These are phyloP conservation scores for Subanguina moxae DNA, from an alignment of 1,140 invertebrate species.

Conservation along the genomic window DNA sequence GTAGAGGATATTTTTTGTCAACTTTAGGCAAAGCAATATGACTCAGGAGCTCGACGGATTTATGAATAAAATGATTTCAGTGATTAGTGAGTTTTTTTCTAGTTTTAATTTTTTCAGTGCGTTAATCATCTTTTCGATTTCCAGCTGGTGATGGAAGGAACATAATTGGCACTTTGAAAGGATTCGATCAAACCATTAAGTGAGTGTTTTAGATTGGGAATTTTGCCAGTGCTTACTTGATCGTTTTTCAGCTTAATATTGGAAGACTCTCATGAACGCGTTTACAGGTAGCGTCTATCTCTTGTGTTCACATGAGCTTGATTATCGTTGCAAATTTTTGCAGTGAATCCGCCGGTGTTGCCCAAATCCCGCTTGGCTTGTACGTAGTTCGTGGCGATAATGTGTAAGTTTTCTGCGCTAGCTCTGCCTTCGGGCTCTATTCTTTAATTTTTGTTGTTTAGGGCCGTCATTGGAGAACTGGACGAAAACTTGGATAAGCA, in stretches of 20 bases:
- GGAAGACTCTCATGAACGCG: slow-evolving; percentile 92
- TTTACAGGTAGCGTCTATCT: slow-evolving; percentile 69
- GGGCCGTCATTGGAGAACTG: slow-evolving; percentile 49
- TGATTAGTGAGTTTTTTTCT: slow-evolving; percentile 24
- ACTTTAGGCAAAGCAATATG: slow-evolving; percentile 4
- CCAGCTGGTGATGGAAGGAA: slow-evolving; percentile 38
- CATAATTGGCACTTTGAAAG: slow-evolving; percentile 71
- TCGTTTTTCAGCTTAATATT: slow-evolving; percentile 70
- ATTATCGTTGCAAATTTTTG: slow-evolving; percentile 2
- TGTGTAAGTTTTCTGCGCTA: slow-evolving; percentile 72
- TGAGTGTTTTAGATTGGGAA: no score
- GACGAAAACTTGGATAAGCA: slow-evolving; percentile 49
- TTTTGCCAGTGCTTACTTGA: no score
- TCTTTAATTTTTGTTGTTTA: slow-evolving; percentile 19
- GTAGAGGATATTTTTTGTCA: no score
- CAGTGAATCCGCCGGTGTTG: slow-evolving; percentile 75
- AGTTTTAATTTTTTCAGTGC: no score
- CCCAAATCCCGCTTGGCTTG: slow-evolving; percentile 89
- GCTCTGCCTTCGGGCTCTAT: neutral
- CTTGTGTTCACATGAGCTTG: neutral
- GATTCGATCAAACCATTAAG: slow-evolving; percentile 96
- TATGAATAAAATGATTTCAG: slow-evolving; percentile 45
- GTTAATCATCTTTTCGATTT: no score
- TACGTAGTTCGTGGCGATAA: slow-evolving; percentile 97
- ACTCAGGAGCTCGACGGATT: slow-evolving; percentile 35